phyloP scores from a whole-genome alignment of 2,113 vertebrate genomes.

The Erinaceus europaeus region DNA sequence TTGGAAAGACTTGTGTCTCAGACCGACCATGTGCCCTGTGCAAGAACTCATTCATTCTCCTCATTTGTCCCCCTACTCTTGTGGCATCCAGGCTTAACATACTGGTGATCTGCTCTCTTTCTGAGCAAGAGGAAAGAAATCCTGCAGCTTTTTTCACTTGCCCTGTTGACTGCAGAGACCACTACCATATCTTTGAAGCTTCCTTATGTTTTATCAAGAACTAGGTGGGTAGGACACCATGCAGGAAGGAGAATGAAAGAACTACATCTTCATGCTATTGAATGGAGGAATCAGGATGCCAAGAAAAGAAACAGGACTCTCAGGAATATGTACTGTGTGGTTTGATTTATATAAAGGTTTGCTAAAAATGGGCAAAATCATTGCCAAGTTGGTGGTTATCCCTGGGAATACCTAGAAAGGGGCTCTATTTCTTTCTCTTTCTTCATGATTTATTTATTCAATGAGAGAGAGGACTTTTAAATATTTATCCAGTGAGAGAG shows the following conservation, averaged over 20 bases:
- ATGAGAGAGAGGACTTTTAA: too few relatives aligned
- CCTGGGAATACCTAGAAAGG: too few relatives aligned
- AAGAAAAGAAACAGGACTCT: background rate
- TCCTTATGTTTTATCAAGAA: background rate
- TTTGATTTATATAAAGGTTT: background rate
- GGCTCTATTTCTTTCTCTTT: too few relatives aligned
- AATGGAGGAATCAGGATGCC: background rate
- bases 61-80: background rate
- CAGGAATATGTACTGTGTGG: background rate
- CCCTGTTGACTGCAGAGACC: background rate
- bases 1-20: background rate
- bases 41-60: background rate
- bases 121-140: constrained; percentile 8
- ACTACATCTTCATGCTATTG: background rate
- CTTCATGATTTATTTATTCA: too few relatives aligned
- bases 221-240: background rate
- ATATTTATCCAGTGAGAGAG: too few relatives aligned
- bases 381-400: background rate
- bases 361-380: background rate
- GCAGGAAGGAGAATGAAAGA: background rate
- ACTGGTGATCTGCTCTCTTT: background rate
- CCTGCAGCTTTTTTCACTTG: background rate
- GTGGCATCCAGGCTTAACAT: background rate
- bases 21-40: background rate
- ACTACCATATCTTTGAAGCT: background rate